A percentile compares a stretch with the other conserved stretches of the same genome.
Conservation (phyloP, 2,113 vertebrate species). For the Isichthys henryi region DNA sequence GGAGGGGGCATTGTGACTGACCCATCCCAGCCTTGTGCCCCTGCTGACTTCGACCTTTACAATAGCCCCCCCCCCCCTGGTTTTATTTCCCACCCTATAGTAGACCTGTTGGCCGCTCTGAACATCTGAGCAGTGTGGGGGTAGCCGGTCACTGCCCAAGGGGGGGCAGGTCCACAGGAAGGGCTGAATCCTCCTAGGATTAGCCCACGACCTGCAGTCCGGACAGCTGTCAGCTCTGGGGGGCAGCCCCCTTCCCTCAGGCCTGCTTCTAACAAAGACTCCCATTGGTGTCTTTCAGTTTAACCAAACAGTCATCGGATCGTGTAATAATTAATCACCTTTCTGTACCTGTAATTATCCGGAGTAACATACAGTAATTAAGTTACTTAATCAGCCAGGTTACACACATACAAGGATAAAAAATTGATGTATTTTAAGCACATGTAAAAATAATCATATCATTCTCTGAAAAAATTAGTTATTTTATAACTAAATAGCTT, state of each 20-base stretch:
- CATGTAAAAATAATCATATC: neutral
- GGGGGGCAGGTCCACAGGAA: slow-evolving; percentile 54
- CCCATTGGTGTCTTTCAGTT: neutral
- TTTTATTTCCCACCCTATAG: neutral
- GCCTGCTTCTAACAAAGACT: neutral
- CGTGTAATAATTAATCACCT: neutral
- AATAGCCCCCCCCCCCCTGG: neutral
- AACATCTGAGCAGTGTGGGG: slow-evolving; percentile 54
- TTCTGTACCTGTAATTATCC: neutral
- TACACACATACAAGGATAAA: neutral
- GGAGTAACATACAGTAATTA: neutral
- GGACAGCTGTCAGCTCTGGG: slow-evolving; percentile 48
- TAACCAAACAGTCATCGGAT: neutral
- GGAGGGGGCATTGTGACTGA: neutral
- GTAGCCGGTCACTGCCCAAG: slow-evolving; percentile 6
- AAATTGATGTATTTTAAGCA: neutral
- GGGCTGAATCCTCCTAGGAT: slow-evolving; percentile 56
- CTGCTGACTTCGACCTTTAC: slow-evolving; percentile 10
- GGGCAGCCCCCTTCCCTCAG: neutral
- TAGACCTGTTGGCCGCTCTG: neutral
- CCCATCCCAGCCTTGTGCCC: neutral
- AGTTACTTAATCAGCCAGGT: neutral
- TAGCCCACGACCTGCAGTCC: slow-evolving; percentile 55
- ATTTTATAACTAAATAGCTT: neutral
- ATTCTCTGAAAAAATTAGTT: neutral